These are phyloP conservation scores for Lepidochitona cinerea DNA, from an alignment of 2,888 invertebrate species.

Conservation along the genomic window DNA sequence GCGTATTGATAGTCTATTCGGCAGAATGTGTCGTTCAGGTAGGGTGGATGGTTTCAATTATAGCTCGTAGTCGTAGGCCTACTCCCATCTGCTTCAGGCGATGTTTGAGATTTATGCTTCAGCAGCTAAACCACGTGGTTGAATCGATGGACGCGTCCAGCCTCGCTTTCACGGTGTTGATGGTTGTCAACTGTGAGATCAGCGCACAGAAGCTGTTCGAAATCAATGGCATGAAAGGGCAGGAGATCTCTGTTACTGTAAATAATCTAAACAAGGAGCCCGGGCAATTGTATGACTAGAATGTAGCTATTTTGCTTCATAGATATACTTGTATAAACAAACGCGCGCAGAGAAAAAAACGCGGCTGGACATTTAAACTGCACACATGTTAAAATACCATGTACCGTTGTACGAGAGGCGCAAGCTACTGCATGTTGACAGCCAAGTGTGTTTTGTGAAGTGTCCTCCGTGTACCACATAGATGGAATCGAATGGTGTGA, in stretches of 20 bases:
- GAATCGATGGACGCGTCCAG: background rate
- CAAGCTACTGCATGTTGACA: background rate
- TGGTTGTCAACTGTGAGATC: slow-evolving; percentile 5
- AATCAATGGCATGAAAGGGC: background rate
- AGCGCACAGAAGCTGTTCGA: background rate
- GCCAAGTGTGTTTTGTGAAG: background rate
- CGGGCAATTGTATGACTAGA: background rate
- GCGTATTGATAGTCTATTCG: no score
- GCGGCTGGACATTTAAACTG: background rate
- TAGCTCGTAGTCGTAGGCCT: no score
- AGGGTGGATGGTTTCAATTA: no score
- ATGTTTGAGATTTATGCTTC: background rate
- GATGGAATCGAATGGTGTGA: background rate
- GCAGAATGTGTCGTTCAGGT: no score
- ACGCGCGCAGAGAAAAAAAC: background rate
- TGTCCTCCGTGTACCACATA: background rate
- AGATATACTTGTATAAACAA: background rate
- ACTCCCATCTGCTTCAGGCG: no score
- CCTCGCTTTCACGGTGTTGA: background rate
- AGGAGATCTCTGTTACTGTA: background rate
- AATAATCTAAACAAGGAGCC: background rate
- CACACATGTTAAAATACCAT: background rate
- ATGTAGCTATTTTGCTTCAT: background rate
- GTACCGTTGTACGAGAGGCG: background rate
- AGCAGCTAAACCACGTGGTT: slow-evolving; percentile 2